Conservation (phyloP, 2,113 vertebrate genomes). For the Protomyctophum bolini region DNA sequence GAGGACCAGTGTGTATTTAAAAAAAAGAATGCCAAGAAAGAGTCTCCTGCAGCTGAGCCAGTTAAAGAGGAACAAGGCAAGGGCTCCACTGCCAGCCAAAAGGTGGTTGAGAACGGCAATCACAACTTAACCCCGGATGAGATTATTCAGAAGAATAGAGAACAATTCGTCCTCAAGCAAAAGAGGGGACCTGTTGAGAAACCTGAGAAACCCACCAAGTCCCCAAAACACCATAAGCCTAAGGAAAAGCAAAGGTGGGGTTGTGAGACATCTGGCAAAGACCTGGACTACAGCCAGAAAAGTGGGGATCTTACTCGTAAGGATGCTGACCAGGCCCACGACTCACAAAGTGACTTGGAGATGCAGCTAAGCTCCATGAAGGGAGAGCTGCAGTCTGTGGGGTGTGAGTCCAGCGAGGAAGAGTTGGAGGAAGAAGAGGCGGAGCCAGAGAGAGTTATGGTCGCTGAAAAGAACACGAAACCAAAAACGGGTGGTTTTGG, state of each 20-base stretch:
- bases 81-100: constrained; percentile 60
- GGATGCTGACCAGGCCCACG: constrained; percentile 61
- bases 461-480: constrained; percentile 76
- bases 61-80: constrained; percentile 72
- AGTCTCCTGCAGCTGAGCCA: constrained; percentile 81
- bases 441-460: constrained; percentile 66
- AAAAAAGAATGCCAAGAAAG: constrained; percentile 90
- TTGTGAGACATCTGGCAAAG: constrained; percentile 87
- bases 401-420: constrained; percentile 88
- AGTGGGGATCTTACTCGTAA: constrained; percentile 58
- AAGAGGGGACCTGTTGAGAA: constrained; percentile 79
- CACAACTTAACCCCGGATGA: constrained; percentile 87
- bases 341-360: constrained; percentile 60
- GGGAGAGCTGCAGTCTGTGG: constrained; percentile 89
- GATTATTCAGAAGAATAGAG: constrained; percentile 85
- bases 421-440: constrained; percentile 74
- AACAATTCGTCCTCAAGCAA: constrained; percentile 89
- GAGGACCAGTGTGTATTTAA: constrained; percentile 90
- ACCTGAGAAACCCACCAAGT: constrained; percentile 85
- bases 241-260: constrained; percentile 88
- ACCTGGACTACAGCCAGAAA: constrained; percentile 89
- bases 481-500: constrained; percentile 81
- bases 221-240: constrained; percentile 86
- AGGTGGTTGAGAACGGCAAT: constrained; percentile 78
- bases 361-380: constrained; percentile 74